These are phyloP conservation scores for Sarcophilus harrisii DNA, from an alignment of 2,797 vertebrate genomes.

Conservation along the genomic window DNA sequence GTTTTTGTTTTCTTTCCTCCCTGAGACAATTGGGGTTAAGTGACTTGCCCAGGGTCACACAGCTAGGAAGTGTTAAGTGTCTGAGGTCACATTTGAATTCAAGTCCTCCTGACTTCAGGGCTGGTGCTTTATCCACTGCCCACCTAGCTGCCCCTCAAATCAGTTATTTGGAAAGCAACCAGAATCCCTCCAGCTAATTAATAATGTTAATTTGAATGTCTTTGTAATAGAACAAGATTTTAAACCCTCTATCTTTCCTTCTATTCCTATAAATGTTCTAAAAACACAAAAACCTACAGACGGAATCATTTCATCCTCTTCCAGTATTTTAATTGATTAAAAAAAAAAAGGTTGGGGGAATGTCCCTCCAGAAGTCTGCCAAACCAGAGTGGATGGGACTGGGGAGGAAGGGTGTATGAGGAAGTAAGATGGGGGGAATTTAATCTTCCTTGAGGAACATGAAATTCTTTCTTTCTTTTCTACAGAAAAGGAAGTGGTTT, in stretches of 20 bases:
- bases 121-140: too few species aligned
- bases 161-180: constrained; percentile 15
- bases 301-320: constrained; percentile 61
- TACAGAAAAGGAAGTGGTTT: neutral
- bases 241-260: constrained; percentile 44
- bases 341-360: neutral
- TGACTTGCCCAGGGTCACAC: too few species aligned
- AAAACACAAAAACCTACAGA: constrained; percentile 59
- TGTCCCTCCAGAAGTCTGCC: constrained; percentile 54
- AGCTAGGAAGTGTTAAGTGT: too few species aligned
- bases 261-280: neutral
- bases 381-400: neutral
- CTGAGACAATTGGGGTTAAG: too few species aligned
- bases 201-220: constrained; percentile 45
- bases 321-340: neutral
- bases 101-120: too few species aligned
- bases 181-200: constrained; percentile 40
- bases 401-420: neutral
- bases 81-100: too few species aligned
- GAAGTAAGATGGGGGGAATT: neutral
- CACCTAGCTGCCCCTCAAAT: neutral
- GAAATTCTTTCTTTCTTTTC: neutral
- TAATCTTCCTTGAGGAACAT: neutral
- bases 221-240: constrained; percentile 44
- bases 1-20: too few species aligned